These are phyloP conservation scores for Bolinopsis microptera DNA, from an alignment of 37 sponge, comb jelly and placozoan species.

Conservation along the genomic window DNA sequence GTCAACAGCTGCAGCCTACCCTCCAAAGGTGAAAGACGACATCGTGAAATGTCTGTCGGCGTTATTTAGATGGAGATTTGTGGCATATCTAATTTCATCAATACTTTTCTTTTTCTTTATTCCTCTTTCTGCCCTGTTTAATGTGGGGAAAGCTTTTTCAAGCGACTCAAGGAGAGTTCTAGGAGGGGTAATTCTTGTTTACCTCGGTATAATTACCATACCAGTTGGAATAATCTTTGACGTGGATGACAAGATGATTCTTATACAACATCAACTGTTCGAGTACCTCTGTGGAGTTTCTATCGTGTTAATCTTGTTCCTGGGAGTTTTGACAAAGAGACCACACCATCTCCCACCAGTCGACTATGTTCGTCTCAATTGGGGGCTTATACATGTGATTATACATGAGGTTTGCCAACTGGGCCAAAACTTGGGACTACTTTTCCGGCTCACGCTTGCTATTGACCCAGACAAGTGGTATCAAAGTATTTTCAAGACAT, in stretches of 20 bases:
- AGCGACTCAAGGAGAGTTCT: background rate
- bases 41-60: background rate
- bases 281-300: background rate
- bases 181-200: background rate
- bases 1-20: background rate
- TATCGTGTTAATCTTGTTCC: background rate
- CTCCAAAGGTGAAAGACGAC: background rate
- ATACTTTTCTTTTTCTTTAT: background rate
- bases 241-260: background rate
- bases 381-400: background rate
- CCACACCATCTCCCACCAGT: background rate
- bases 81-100: background rate
- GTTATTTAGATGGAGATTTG: background rate
- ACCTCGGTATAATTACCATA: background rate
- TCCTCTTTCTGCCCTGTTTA: slow-evolving; percentile 10
- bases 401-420: background rate
- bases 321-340: background rate
- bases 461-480: background rate
- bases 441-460: background rate
- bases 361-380: background rate
- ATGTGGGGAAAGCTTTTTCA: background rate
- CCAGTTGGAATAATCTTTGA: background rate
- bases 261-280: background rate
- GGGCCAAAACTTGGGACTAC: background rate
- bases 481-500: background rate